phyloP scores from a whole-genome alignment of 2,113 vertebrate genomes.

The Notechis scutatus region DNA sequence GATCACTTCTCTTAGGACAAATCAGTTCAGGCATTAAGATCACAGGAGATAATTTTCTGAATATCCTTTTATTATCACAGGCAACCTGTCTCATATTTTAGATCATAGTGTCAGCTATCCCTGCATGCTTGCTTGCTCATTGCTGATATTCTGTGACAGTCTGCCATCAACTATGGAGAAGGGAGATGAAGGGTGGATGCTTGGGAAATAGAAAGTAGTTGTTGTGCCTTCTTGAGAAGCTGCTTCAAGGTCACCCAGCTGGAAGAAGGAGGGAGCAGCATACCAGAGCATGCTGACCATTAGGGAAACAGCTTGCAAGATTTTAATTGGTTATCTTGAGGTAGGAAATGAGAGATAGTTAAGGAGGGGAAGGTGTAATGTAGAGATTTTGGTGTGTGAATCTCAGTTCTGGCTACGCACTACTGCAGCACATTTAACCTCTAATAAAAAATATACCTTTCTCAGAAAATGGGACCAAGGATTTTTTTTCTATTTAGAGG shows the following conservation, averaged over 20 bases:
- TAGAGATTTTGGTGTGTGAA: neutral
- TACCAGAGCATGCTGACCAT: neutral
- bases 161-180: neutral
- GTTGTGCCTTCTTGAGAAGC: neutral
- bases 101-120: neutral
- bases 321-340: neutral
- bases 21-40: neutral
- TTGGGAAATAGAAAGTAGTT: neutral
- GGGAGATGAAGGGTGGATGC: neutral
- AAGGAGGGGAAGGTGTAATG: neutral
- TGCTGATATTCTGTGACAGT: neutral
- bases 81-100: neutral
- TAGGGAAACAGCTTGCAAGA: neutral
- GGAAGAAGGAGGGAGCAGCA: neutral
- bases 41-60: neutral
- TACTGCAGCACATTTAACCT: neutral
- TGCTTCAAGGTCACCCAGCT: neutral
- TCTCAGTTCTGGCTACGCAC: neutral
- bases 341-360: neutral
- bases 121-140: neutral
- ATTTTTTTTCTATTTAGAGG: neutral
- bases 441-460: neutral
- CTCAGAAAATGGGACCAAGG: neutral
- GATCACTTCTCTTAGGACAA: neutral
- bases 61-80: neutral